Evolutionary conservation across 2,113 vertebrate species (phyloP), one percentile per base, ranked within the genome.

Genomic region (Cephalopterus ornatus): DNA sequence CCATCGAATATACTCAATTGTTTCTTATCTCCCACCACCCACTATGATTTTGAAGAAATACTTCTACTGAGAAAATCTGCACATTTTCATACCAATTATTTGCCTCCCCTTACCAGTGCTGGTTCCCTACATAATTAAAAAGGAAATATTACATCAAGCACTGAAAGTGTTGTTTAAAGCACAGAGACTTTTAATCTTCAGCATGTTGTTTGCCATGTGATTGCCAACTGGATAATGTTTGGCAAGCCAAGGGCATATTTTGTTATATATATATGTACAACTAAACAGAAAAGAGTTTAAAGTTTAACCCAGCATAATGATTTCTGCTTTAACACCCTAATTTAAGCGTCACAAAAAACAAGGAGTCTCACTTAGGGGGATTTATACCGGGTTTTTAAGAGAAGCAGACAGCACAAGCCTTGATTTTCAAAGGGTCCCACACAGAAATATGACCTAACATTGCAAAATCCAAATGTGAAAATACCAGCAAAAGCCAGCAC

Each of bases 211-310:
- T 91, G 81, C 67, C 62, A 35, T 70, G 63, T 35, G 55, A 94
- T 71, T 84, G 90, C 82, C 93, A 95, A 84, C 26, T 74, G 63
- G 67, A 63, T 88, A 92, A 94, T 1, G 1, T 77, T 59, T 84
- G 68, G 71, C 61, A 92, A 93, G 39, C 35, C 71, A 85, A 93
- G 67, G 82, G 11, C 88, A 62, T 89, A 50, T 88, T 93, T 83
- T 88, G 28, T 59, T 82, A 71, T 32, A 42, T 19, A 42, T 19
- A 8, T 28, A 82, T 35, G 39, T 63, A 66, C 35, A 65, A 35
- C 74, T 46, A 89, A 96, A 85, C 17, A 88, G 78, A 89, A 89
- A 71, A 71, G 41, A 72, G 80, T n/a, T 95, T 71, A 76, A 94
- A 76, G n/a, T 96, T 93, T 89, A 92, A 96, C 37, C 33, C 65